These are phyloP conservation scores for Pherbina coryleti DNA, from an alignment of 2,888 invertebrate species.

Conservation along the genomic window DNA sequence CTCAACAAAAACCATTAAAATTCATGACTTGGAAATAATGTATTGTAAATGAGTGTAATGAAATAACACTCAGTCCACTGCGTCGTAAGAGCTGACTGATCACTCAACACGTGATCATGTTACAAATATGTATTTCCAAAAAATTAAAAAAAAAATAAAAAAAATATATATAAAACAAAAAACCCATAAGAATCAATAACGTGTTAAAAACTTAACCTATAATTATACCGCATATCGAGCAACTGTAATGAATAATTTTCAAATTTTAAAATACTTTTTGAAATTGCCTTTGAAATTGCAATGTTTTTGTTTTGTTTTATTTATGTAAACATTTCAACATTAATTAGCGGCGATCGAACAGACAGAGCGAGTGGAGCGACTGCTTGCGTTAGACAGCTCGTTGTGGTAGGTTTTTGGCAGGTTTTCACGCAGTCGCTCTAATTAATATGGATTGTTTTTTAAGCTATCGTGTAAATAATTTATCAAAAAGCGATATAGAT, in stretches of 20 bases:
- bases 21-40: neutral
- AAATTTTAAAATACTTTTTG: neutral
- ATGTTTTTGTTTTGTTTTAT: conserved; percentile 20
- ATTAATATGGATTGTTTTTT: conserved; percentile 5
- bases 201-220: conserved; percentile 3
- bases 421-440: neutral
- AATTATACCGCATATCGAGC: conserved; percentile 21
- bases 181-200: neutral
- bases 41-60: too few relatives aligned
- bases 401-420: neutral
- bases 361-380: neutral
- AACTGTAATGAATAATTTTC: conserved; percentile 21
- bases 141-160: neutral
- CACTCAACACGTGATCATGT: too few relatives aligned
- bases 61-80: neutral
- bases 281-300: neutral
- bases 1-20: neutral
- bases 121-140: too few relatives aligned
- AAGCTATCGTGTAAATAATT: neutral
- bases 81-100: too few relatives aligned
- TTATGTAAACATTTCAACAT: conserved; percentile 53
- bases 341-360: conserved; percentile 52
- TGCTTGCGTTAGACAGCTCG: neutral
- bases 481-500: neutral
- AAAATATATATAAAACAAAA: neutral